Percentiles rank a stretch among this genome's conserved stretches.
Conservation (phyloP, 2,797 vertebrate genomes). For the Myripristis murdjan region DNA sequence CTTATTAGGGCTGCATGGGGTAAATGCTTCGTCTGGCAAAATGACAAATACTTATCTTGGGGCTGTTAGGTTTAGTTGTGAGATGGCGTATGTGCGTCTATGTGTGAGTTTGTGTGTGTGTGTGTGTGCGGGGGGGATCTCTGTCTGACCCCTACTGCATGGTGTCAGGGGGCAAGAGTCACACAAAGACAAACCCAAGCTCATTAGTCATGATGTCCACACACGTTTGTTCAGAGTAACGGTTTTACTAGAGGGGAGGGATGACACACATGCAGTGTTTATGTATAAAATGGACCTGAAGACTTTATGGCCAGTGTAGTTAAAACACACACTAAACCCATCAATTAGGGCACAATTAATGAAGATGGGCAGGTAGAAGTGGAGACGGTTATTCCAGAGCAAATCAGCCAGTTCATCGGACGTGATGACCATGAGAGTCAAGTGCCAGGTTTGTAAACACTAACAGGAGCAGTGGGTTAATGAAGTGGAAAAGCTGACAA, state of each 20-base stretch:
- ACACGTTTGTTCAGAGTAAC: conserved; percentile 23
- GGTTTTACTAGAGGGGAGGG: conserved; percentile 40
- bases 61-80: not conserved
- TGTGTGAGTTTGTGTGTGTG: too few relatives aligned
- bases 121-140: too few relatives aligned
- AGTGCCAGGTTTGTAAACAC: conserved; percentile 46
- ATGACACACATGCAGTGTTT: not conserved
- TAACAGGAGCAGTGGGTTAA: conserved; percentile 36
- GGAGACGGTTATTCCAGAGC: conserved; percentile 11
- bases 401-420: conserved; percentile 59
- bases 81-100: not conserved
- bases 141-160: not conserved
- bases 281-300: conserved; percentile 38
- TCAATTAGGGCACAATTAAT: conserved; percentile 47
- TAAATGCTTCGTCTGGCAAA: conserved; percentile 51
- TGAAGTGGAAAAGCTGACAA: conserved; percentile 18
- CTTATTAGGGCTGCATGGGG: not conserved
- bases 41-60: conserved; percentile 37
- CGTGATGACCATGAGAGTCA: conserved; percentile 30
- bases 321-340: conserved; percentile 44
- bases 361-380: conserved; percentile 38
- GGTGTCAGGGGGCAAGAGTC: conserved; percentile 63
- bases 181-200: conserved; percentile 46
- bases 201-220: conserved; percentile 53
- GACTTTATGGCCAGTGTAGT: conserved; percentile 46